Conservation (phyloP, 2,888 invertebrate species). For the Nomada ruficornis region DNA sequence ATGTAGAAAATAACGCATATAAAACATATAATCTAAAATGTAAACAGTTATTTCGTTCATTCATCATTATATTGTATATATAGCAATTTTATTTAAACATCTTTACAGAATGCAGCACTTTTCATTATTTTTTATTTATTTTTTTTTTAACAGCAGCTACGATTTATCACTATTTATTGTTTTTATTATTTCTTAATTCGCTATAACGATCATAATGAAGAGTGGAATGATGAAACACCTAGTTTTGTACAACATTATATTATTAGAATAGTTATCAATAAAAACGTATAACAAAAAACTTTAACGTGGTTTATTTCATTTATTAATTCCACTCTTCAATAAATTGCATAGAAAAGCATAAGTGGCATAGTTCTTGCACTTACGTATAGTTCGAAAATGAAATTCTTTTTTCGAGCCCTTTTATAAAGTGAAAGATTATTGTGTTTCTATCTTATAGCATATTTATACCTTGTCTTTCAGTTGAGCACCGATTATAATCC, state of each 20-base stretch:
- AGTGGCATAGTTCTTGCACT: conserved; percentile 67
- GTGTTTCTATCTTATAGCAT: conserved; percentile 48
- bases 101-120: conserved; percentile 75
- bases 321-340: conserved; percentile 70
- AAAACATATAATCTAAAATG: conserved; percentile 49
- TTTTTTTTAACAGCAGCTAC: conserved; percentile 65
- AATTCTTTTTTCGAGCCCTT: conserved; percentile 48
- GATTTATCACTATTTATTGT: conserved; percentile 69
- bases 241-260: conserved; percentile 72
- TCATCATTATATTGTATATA: conserved; percentile 34
- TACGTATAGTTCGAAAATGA: conserved; percentile 24
- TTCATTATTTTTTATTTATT: conserved; percentile 43
- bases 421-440: conserved; percentile 35
- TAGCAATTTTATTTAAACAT: conserved; percentile 63
- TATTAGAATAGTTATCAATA: conserved; percentile 61
- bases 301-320: conserved; percentile 40
- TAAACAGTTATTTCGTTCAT: conserved; percentile 38
- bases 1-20: conserved; percentile 46
- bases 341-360: conserved; percentile 59
- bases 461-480: conserved; percentile 51
- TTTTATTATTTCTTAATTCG: conserved; percentile 68
- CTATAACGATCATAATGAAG: conserved; percentile 69
- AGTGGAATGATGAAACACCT: conserved; percentile 70
- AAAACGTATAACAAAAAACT: conserved; percentile 60
- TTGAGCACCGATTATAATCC: conserved; percentile 65